Base-by-base conservation (phyloP, 2,888 invertebrate species). In the Drosophila lacicola region DNA sequence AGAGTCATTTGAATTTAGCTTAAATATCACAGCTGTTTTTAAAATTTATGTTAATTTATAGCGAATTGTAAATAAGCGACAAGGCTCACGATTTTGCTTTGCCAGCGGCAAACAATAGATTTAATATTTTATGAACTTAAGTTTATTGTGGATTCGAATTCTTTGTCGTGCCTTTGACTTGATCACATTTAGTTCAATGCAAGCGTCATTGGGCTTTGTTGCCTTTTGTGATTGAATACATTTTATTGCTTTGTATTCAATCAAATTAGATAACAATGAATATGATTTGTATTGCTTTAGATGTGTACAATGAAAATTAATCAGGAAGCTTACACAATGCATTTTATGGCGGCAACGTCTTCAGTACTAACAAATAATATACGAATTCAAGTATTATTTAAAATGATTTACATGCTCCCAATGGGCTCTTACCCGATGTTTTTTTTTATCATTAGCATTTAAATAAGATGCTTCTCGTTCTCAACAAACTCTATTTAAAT, bases 11-110 rank as follows among this genome's bases (percentile, higher is more conserved):
- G 73, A 63, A 78, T 69, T 54, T 37, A 63, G 64, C 34, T 61
- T 45, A 46, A 63, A 46, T 57, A 74, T 55, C 21, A 47, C 51
- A 62, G 60, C 29, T 68, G 49, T 53, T 49, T 53, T 53, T 42
- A 69, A 71, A 78, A 86, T 78, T 72, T 83, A 88, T 90, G 90
- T 51, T 86, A 71, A 86, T 88, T 72, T 70, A 56, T 78, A 44
- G 74, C 74, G 11, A 70, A 83, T 73, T 70, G 73, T 64, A 66
- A 78, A 86, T 70, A 64, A 51, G 55, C 63, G 39, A 21, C 63
- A 60, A 33, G 47, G 34, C 51, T 82, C 68, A 82, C 77, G 70
- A 88, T 60, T 70, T 65, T 56, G 71, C 61, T 8, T 14, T 62
- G 66, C 21, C 58, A 51, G 54, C 57, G 50, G 34, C 37, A 37